Conservation (phyloP, 1,140 invertebrate species). For the Papilio machaon region DNA sequence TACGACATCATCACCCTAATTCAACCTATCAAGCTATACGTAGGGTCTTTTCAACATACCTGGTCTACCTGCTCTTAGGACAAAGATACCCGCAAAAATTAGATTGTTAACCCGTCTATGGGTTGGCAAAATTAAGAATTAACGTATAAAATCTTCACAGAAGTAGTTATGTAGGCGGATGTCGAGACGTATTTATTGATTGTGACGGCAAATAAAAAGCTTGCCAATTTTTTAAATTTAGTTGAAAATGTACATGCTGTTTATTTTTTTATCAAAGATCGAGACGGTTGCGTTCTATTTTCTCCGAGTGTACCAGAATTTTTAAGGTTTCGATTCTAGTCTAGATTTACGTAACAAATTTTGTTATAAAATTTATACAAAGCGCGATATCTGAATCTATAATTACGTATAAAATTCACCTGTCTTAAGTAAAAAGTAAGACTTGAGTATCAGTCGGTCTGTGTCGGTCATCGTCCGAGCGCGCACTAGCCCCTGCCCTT, state of each 20-base stretch:
- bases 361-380: background rate
- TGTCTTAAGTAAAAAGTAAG: constrained; percentile 23
- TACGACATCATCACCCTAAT: background rate
- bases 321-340: background rate
- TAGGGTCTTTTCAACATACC: too few relatives aligned
- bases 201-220: background rate
- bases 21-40: too few relatives aligned
- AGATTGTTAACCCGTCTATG: too few relatives aligned
- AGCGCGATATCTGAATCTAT: background rate
- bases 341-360: background rate
- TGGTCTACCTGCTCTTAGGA: too few relatives aligned
- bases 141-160: too few relatives aligned
- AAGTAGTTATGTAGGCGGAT: background rate
- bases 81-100: too few relatives aligned
- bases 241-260: background rate
- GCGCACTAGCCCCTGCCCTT: background rate
- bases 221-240: background rate
- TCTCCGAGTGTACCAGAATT: background rate
- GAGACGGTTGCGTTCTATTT: background rate
- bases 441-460: background rate
- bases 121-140: too few relatives aligned
- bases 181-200: background rate
- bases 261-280: background rate
- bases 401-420: background rate
- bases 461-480: constrained; percentile 17